Base-by-base conservation (phyloP, 2,113 vertebrate species). In the Ciconia maguari region DNA sequence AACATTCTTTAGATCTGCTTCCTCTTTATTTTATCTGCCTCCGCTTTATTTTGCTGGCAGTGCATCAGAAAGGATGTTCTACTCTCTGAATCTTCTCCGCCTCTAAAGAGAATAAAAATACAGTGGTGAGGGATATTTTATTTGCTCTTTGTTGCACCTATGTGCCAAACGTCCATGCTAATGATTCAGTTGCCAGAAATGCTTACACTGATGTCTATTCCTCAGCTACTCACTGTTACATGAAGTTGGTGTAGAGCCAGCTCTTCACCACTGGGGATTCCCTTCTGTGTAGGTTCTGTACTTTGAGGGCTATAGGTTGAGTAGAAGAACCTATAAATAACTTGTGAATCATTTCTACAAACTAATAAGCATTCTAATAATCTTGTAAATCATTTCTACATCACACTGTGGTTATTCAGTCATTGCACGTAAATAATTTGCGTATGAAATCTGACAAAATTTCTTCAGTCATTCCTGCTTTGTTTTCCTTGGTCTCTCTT, bases 391-490 rank as follows among this genome's bases (percentile, higher is more conserved):
- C 42, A 18, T 91, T 87, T 85, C 41, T 66, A 11, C 24, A 19
- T 57, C 27, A 38, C 17, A 8, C 24, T 29, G 11, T 76, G 25
- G 8, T 70, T 68, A 46, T 76, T 83, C 32, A 19, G 32, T 66
- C 70, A 41, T 9, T 54, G 30, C 20, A n/a, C 1, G 4, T 11
- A 60, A 70, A 61, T 48, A 12, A 57, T 46, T 74, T 70, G 25
- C 7, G 4, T 51, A 8, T 74, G 65, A 87, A 83, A 66, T 36
- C 32, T 54, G 25, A 69, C 26, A 66, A 58, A 91, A 79, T 41
- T 9, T 70, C 3, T 78, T 77, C 11, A 27, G 0, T 30, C 2
- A 1, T 60, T 92, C 26, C 13, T 5, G 11, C 11, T 72, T 49
- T 70, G 3, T 34, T 77, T 89, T 72, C 20, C 13, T 81, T 81